phyloP scores from a whole-genome alignment of 2,113 vertebrate genomes.

The Chloropsis cyanopogon region DNA sequence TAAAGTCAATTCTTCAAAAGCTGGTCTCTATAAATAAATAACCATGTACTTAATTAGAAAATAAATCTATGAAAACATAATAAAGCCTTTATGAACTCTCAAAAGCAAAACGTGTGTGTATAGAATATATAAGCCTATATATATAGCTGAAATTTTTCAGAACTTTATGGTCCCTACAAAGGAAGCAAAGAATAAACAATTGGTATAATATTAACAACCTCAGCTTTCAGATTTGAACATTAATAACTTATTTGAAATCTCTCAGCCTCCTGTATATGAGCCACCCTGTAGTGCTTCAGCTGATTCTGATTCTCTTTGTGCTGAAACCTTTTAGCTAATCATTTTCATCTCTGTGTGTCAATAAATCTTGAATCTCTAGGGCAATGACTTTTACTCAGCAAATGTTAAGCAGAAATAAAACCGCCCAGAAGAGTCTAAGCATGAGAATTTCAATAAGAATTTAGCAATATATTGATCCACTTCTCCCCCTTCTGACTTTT shows the following conservation, averaged over 20 bases:
- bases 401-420: slow-evolving; percentile 73
- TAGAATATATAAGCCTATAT: neutral
- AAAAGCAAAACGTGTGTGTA: neutral
- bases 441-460: slow-evolving; percentile 36
- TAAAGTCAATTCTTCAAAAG: neutral
- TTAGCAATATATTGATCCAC: slow-evolving; percentile 43
- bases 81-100: neutral
- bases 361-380: slow-evolving; percentile 68
- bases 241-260: slow-evolving; percentile 33
- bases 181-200: neutral
- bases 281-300: slow-evolving; percentile 24
- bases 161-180: neutral
- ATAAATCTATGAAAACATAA: neutral
- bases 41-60: neutral
- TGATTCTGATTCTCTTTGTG: slow-evolving; percentile 62
- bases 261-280: neutral
- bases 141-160: neutral
- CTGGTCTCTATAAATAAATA: neutral
- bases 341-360: slow-evolving; percentile 70
- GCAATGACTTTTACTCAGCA: slow-evolving; percentile 77
- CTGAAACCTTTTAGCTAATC: slow-evolving; percentile 66
- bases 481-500: slow-evolving; percentile 50
- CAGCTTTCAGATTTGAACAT: neutral
- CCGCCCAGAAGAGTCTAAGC: neutral
- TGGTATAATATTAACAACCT: neutral